Percentiles rank a stretch among this genome's conserved stretches.
These are phyloP conservation scores for Eulacestoma nigropectus DNA, from an alignment of 2,113 vertebrate species.

Conservation along the genomic window DNA sequence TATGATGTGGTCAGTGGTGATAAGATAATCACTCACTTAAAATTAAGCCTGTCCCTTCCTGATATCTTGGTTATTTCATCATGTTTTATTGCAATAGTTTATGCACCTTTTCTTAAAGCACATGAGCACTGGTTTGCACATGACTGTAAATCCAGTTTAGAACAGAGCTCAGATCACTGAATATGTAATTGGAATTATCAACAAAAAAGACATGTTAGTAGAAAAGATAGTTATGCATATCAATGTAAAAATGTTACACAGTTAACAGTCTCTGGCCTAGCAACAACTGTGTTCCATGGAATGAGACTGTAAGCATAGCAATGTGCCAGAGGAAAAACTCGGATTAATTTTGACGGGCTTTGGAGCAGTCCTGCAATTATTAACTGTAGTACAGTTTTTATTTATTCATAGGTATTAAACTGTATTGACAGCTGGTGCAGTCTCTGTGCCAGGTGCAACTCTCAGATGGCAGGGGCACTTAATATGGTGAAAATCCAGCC, in stretches of 20 bases:
- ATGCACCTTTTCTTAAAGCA: constrained; percentile 19
- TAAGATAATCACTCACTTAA: neutral
- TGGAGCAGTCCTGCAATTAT: neutral
- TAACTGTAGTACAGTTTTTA: neutral
- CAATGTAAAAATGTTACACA: neutral
- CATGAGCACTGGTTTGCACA: constrained; percentile 65
- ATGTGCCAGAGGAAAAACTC: neutral
- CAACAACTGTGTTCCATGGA: neutral
- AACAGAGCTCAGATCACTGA: neutral
- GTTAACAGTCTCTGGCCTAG: neutral
- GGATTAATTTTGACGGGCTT: neutral
- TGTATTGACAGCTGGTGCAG: neutral
- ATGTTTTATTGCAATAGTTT: constrained; percentile 5
- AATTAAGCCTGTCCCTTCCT: neutral
- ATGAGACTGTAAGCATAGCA: neutral
- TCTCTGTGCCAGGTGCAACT: neutral
- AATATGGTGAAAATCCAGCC: neutral
- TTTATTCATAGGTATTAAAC: neutral
- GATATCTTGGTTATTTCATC: neutral
- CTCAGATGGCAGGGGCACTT: neutral
- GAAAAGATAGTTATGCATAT: neutral
- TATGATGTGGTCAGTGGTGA: neutral
- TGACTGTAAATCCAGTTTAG: constrained; percentile 34
- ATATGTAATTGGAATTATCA: neutral
- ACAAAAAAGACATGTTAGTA: neutral